These are phyloP conservation scores for Montipora foliosa DNA, from an alignment of 64 coral and sea anemone species.

Conservation along the genomic window DNA sequence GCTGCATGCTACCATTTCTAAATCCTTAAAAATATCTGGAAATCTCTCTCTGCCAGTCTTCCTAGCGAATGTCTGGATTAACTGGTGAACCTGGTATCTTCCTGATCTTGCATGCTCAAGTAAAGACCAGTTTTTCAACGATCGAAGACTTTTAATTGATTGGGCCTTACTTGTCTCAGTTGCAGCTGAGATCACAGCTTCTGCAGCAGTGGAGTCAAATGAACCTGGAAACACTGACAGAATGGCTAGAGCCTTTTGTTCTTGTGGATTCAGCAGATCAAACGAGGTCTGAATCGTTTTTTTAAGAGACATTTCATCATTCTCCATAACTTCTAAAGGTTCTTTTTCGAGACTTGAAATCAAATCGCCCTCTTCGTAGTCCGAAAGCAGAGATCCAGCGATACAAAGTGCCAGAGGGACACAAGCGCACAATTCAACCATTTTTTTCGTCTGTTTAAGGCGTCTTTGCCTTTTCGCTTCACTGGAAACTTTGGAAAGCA, in stretches of 20 bases:
- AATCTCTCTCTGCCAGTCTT: background rate
- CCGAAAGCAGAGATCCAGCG: conserved; percentile 36
- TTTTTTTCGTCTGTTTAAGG: background rate
- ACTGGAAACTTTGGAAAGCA: conserved; percentile 8
- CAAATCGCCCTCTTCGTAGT: conserved; percentile 14
- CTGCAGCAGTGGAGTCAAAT: conserved; percentile 44
- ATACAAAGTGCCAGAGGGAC: conserved; percentile 74
- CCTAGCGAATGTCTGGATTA: conserved; percentile 50
- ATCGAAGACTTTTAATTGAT: conserved; percentile 1
- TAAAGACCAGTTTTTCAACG: conserved; percentile 48
- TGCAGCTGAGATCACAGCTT: background rate
- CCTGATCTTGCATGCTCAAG: conserved; percentile 24
- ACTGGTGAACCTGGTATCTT: conserved; percentile 58
- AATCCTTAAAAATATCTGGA: background rate
- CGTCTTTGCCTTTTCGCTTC: background rate
- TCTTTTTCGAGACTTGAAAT: conserved; percentile 18
- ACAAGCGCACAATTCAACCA: conserved; percentile 49
- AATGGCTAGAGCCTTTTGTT: conserved; percentile 13
- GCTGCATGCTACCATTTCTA: conserved; percentile 12
- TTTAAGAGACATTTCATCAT: conserved; percentile 12
- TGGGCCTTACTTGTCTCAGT: background rate
- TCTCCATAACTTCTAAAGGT: conserved; percentile 31
- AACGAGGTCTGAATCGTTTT: conserved; percentile 63
- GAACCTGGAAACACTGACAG: conserved; percentile 60
- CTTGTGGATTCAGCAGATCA: background rate